Base-by-base conservation (phyloP, 1,140 invertebrate genomes). In the Aphidius gifuensis region DNA sequence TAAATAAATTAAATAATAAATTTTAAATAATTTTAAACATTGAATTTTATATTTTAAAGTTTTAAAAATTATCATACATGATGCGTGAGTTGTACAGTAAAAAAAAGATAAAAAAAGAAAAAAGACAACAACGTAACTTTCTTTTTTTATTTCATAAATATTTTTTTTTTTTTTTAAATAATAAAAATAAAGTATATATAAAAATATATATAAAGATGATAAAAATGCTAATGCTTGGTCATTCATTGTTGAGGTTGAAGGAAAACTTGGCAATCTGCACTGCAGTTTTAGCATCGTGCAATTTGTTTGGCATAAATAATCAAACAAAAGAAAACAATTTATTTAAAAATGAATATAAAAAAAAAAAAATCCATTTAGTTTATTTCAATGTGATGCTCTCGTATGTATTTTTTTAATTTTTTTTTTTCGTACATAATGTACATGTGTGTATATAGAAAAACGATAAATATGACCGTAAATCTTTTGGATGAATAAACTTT, bases 191-290 rank as follows among this genome's bases (percentile, higher is more conserved):
- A 32, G 23, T 32, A 32, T 32, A 32, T 32, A 32, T 3, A 32
- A 32, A 32, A 32, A 32, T 32, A 32, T 32, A 32, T 32, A 53
- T 39, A 53, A 40, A 8, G 38, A 53, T n/a, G 38, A 53, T 53
- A 53, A 53, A 53, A 53, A 53, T 53, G 51, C 51, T 53, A 53
- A 53, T 53, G 51, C 32, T 39, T 53, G 40, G 40, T 38, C 32
- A 39, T 53, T 53, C 51, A 53, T 53, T 53, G 51, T 53, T 53
- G 51, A 53, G 40, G 50, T 38, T 53, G 38, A 32, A 4, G 23
- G 32, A 32, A 21, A 53, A 53, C 8, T 53, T 53, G 51, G 51
- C 51, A 38, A 40, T 53, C 23, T 53, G 16, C 40, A 23, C 51
- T 16, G 16, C 51, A 53, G 51, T 53, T 38, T 53, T 53, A 32